Conservation (phyloP, 2,113 vertebrate species). For the Hassar affinis region DNA sequence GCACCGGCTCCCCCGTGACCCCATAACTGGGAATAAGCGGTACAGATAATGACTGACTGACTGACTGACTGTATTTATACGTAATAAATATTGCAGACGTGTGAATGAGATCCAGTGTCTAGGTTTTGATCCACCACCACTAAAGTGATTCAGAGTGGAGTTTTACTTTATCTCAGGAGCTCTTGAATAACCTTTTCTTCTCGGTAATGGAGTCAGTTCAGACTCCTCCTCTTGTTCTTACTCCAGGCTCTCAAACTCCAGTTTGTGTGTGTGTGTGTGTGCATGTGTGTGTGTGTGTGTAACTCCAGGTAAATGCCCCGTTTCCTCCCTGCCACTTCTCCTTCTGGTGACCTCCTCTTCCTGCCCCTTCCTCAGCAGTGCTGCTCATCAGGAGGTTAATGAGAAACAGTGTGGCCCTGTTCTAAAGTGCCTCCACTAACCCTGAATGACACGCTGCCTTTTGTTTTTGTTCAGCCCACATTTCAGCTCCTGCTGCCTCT, state of each 20-base stretch:
- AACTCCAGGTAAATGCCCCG: not conserved
- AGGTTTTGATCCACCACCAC: not conserved
- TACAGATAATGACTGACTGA: too few species aligned
- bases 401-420: slow-evolving; percentile 60
- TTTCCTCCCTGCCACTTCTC: slow-evolving; percentile 11
- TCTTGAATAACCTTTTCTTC: not conserved
- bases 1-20: too few species aligned
- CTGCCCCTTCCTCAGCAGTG: slow-evolving; percentile 37
- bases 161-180: not conserved
- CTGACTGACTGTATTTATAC: too few species aligned
- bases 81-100: too few species aligned
- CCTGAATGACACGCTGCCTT: slow-evolving; percentile 59
- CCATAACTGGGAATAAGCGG: too few species aligned
- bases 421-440: slow-evolving; percentile 62
- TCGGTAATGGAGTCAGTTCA: not conserved
- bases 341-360: slow-evolving; percentile 18
- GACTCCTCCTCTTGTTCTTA: not conserved
- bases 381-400: slow-evolving; percentile 67
- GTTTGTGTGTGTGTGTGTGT: slow-evolving; percentile 24
- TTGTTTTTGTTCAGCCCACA: slow-evolving; percentile 46
- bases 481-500: slow-evolving; percentile 41
- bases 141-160: too few species aligned
- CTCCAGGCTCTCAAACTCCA: not conserved
- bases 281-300: slow-evolving; percentile 26
- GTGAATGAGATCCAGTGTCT: not conserved